Evolutionary conservation across 2,888 invertebrate genomes (phyloP).

Genomic region (Taphrorychus bicolor): DNA sequence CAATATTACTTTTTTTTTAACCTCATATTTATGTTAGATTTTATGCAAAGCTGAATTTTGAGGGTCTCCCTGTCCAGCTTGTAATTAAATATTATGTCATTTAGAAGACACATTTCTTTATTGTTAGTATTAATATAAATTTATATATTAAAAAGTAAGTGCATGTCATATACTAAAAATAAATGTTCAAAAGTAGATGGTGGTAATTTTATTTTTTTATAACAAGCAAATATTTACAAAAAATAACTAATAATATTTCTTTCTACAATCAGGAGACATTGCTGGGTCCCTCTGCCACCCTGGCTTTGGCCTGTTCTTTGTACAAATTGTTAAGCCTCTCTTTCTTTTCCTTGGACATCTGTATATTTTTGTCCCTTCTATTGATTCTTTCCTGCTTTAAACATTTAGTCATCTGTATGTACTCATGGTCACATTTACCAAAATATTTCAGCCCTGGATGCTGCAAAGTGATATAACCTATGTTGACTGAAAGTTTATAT

Average conservation of each 20-base stretch:
- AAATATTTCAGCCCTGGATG: constrained; percentile 46
- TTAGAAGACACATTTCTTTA: constrained; percentile 22
- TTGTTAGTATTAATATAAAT: constrained; percentile 36
- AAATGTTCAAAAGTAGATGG: constrained; percentile 26
- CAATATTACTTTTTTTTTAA: not conserved
- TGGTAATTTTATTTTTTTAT: not conserved
- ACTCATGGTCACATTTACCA: constrained; percentile 49
- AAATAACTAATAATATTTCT: not conserved
- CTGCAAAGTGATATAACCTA: constrained; percentile 33
- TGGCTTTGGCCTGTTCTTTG: constrained; percentile 13
- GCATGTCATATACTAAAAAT: constrained; percentile 36
- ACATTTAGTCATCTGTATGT: constrained; percentile 47
- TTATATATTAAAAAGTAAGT: constrained; percentile 35
- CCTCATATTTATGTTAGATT: too few relatives aligned
- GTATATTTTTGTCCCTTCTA: constrained; percentile 45
- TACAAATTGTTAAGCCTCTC: constrained; percentile 43
- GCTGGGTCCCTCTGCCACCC: not conserved
- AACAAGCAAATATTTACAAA: constrained; percentile 9
- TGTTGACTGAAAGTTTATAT: not conserved
- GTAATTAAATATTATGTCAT: constrained; percentile 3
- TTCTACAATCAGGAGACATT: too few relatives aligned
- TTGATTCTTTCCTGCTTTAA: constrained; percentile 49
- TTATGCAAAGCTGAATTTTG: too few relatives aligned
- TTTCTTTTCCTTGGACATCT: constrained; percentile 48
- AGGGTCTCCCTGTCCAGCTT: not conserved